Evolutionary conservation across 2,113 vertebrate genomes (phyloP).

Genomic region (Tyto alba): DNA sequence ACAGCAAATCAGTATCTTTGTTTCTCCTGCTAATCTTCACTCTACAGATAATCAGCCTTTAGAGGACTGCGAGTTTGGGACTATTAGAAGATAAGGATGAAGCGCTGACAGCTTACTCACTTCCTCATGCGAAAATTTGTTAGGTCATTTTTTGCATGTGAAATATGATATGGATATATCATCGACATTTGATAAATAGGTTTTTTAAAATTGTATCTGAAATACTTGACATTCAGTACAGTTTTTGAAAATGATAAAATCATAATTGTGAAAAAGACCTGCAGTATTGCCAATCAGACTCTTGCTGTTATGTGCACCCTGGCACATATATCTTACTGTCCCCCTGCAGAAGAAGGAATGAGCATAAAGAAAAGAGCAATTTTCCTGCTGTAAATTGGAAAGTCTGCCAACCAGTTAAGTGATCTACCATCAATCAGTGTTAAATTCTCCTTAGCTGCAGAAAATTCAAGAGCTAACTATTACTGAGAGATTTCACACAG

Average conservation of each 20-base stretch:
- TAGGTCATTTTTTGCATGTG: slow-evolving; percentile 5
- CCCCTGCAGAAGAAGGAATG: slow-evolving; percentile 77
- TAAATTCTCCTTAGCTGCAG: slow-evolving; percentile 85
- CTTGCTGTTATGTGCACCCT: slow-evolving; percentile 51
- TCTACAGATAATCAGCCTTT: slow-evolving; percentile 32
- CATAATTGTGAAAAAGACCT: slow-evolving; percentile 72
- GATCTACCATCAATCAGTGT: slow-evolving; percentile 91
- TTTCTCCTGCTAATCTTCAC: slow-evolving; percentile 26
- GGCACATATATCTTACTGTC: slow-evolving; percentile 72
- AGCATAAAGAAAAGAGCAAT: slow-evolving; percentile 87
- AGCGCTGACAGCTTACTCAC: background rate
- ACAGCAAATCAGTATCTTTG: slow-evolving; percentile 14
- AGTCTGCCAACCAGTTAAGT: slow-evolving; percentile 90
- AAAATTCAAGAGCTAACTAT: slow-evolving; percentile 83
- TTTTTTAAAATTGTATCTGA: slow-evolving; percentile 34
- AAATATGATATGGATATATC: slow-evolving; percentile 44
- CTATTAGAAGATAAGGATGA: slow-evolving; percentile 35
- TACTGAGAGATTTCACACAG: slow-evolving; percentile 82
- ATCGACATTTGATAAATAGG: slow-evolving; percentile 57
- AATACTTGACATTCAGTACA: slow-evolving; percentile 71
- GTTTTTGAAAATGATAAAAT: slow-evolving; percentile 73
- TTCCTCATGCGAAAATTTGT: slow-evolving; percentile 46
- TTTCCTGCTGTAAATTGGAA: slow-evolving; percentile 89
- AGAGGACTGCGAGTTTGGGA: background rate
- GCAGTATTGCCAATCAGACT: slow-evolving; percentile 63